A percentile compares a stretch with the other conserved stretches of the same genome.
These are phyloP conservation scores for Gallinago media DNA, from an alignment of 2,113 vertebrate genomes.

Conservation along the genomic window DNA sequence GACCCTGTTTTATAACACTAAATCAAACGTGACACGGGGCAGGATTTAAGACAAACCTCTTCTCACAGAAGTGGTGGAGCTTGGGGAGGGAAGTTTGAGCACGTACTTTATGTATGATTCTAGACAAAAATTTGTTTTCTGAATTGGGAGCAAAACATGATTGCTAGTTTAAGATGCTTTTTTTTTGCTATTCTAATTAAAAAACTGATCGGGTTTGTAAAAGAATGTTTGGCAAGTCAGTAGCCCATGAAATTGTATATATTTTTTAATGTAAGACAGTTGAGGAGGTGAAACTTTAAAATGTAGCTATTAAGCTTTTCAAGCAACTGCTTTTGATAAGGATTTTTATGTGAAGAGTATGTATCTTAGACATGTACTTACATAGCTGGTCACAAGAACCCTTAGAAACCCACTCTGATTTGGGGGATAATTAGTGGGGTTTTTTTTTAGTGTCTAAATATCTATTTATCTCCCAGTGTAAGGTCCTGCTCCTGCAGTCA, in stretches of 20 bases:
- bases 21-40: neutral
- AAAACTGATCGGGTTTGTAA: neutral
- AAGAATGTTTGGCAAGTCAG: slow-evolving; percentile 59
- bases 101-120: accelerated
- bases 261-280: slow-evolving; percentile 47
- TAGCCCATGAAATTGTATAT: slow-evolving; percentile 57
- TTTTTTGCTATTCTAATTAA: slow-evolving; percentile 45
- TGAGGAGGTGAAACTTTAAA: slow-evolving; percentile 47
- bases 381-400: neutral
- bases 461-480: neutral
- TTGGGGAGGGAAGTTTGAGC: neutral
- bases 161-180: neutral
- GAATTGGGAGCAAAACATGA: neutral
- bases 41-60: accelerated
- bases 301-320: slow-evolving; percentile 12
- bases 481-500: neutral
- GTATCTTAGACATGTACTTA: neutral
- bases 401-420: neutral
- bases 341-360: neutral
- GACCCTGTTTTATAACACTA: neutral
- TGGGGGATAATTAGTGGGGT: neutral
- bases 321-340: neutral
- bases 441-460: neutral
- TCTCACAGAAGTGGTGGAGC: accelerated
- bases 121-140: neutral